A percentile compares a stretch with the other conserved stretches of the same genome.
Evolutionary conservation across 2,888 invertebrate species (phyloP).

Genomic region (Mesorhabditis sp.): DNA sequence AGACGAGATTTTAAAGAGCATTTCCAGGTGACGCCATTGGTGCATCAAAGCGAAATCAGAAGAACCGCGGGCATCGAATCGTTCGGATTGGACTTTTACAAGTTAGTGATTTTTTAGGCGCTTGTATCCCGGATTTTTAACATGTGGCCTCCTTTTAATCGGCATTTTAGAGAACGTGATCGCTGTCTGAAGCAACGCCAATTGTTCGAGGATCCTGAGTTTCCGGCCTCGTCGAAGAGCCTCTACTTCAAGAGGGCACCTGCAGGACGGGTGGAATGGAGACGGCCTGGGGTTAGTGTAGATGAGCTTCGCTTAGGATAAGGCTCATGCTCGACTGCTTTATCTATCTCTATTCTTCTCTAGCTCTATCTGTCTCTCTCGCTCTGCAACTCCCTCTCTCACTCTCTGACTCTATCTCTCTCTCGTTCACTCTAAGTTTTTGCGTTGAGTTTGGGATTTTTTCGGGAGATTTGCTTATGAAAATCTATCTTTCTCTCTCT

Average conservation of each 20-base stretch:
- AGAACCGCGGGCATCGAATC: conserved; percentile 1
- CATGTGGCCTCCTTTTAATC: neutral
- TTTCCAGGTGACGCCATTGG: neutral
- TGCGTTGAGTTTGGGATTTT: no score
- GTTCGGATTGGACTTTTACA: conserved; percentile 4
- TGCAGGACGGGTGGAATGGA: conserved; percentile 82
- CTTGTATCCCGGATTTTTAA: no score
- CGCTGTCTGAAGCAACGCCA: conserved; percentile 62
- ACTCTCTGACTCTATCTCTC: no score
- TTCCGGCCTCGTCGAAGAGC: conserved; percentile 76
- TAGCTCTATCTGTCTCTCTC: no score
- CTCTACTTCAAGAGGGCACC: conserved; percentile 80
- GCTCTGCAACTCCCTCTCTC: no score
- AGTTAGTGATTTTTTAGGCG: neutral
- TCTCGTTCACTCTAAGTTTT: no score
- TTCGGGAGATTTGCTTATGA: no score
- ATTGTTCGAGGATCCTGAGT: conserved; percentile 84
- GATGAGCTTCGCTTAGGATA: no score
- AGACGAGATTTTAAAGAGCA: no score
- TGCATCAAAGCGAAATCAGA: neutral
- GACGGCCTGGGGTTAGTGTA: conserved; percentile 71
- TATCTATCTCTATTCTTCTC: no score
- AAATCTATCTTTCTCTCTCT: no score
- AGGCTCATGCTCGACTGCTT: no score
- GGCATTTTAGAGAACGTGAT: conserved; percentile 53